phyloP scores from a whole-genome alignment of 1,140 invertebrate genomes.

The Probaryconus sp. region DNA sequence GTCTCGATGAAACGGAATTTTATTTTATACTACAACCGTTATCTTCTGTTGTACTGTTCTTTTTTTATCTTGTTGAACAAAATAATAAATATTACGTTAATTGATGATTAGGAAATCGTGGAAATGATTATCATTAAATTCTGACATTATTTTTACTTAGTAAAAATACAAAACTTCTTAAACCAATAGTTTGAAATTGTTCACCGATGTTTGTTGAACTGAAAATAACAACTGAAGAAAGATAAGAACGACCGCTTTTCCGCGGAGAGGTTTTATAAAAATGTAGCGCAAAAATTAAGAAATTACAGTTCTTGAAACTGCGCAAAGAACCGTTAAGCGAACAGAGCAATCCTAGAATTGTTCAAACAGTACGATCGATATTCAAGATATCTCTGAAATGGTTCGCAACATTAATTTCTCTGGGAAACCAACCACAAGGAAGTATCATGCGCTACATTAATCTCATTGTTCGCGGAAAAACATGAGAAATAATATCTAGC shows the following conservation, averaged over 20 bases:
- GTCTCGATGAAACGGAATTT: constrained; percentile 8
- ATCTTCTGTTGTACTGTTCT: too few relatives aligned
- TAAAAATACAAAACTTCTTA: too few relatives aligned
- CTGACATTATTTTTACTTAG: too few relatives aligned
- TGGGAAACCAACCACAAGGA: constrained; percentile 51
- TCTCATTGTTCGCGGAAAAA: constrained; percentile 66
- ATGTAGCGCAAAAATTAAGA: constrained; percentile 31
- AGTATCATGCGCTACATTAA: constrained; percentile 63
- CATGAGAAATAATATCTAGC: constrained; percentile 56
- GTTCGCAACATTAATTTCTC: constrained; percentile 58
- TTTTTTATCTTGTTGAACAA: too few relatives aligned
- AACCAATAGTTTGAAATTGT: too few relatives aligned
- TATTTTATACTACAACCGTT: too few relatives aligned
- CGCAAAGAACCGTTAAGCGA: constrained; percentile 28
- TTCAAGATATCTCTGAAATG: constrained; percentile 57
- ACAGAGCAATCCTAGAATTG: constrained; percentile 20
- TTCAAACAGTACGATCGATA: constrained; percentile 54
- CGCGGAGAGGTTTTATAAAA: constrained; percentile 1
- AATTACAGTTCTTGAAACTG: constrained; percentile 25
- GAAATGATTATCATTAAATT: too few relatives aligned
- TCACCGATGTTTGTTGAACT: too few relatives aligned
- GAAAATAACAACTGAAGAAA: neutral
- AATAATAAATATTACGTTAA: too few relatives aligned
- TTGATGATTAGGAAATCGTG: too few relatives aligned
- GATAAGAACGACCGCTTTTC: neutral